Evolutionary conservation across 2,888 invertebrate species (phyloP), one percentile per base, ranked within the genome.

Genomic region (Andricus curvator): DNA sequence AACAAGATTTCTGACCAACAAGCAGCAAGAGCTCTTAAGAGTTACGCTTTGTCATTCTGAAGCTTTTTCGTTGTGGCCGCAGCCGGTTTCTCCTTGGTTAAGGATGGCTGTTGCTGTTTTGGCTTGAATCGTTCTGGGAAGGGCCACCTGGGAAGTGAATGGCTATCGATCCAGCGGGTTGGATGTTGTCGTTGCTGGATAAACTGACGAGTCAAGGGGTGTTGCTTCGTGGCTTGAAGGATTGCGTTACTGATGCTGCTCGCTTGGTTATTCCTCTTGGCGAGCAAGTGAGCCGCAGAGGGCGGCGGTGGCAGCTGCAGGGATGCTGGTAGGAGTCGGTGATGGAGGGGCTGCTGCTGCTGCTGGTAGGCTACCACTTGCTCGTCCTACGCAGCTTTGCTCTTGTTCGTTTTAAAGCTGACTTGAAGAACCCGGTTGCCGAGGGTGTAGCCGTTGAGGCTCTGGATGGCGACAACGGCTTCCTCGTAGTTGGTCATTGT

Each of bases 401-500:
- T 96, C 94, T 96, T 96, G 94, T 96, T 96, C 92, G 96, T 97
- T 95, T 97, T 97, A 95, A 97, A 97, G 93, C 97, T 97, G 93
- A 98, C 98, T 94, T 98, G 98, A 90, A 98, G 95, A 89, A 97
- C 97, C 88, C 98, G 95, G 94, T 97, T 97, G 90, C 97, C 97
- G 90, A 98, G 95, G 89, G 97, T 97, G 94, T 97, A 98, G 85
- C 98, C 98, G 93, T 98, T 98, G 89, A 98, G 95, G 89, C 97
- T 97, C 93, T 97, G 97, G 90, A 98, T 98, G 86, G 98, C 98
- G 87, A 97, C 96, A 86, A 97, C 95, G 48, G 98, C 97, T 93
- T 98, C 98, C 93, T 98, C 97, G 94, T 98, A 98, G 94, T 97
- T 97, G 91, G 97, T 97, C 98, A 98, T 98, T 85, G 98, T 98